These are phyloP conservation scores for Leptothorax acervorum DNA, from an alignment of 2,888 invertebrate genomes.

Conservation along the genomic window DNA sequence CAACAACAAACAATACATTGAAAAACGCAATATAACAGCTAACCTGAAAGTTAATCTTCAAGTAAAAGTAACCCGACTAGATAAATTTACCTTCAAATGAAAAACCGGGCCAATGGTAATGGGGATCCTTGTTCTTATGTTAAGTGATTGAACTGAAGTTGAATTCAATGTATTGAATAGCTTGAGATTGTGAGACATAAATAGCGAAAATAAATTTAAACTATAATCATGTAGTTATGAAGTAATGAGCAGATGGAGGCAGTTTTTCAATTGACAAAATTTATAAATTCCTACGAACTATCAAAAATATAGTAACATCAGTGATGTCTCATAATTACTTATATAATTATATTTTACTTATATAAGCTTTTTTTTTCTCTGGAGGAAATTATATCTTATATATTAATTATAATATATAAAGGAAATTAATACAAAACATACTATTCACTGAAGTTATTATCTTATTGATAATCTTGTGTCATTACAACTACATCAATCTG, in stretches of 20 bases:
- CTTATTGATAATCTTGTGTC: slow-evolving; percentile 60
- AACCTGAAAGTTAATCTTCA: too few species aligned
- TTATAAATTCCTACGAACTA: slow-evolving; percentile 57
- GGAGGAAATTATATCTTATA: not conserved
- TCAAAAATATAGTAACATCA: slow-evolving; percentile 65
- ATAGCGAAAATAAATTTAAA: slow-evolving; percentile 56
- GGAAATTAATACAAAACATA: slow-evolving; percentile 17
- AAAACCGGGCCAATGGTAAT: slow-evolving; percentile 56
- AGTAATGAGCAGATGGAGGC: slow-evolving; percentile 40
- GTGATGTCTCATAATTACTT: slow-evolving; percentile 38
- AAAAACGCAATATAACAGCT: too few species aligned
- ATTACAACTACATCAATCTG: slow-evolving; percentile 32
- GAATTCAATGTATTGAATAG: slow-evolving; percentile 65
- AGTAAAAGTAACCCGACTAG: too few species aligned
- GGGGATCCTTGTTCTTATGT: slow-evolving; percentile 73
- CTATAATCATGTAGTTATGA: slow-evolving; percentile 53
- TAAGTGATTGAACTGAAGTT: slow-evolving; percentile 69
- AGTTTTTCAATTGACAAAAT: slow-evolving; percentile 28
- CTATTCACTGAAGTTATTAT: slow-evolving; percentile 62
- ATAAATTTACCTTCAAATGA: too few species aligned
- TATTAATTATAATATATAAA: slow-evolving; percentile 2
- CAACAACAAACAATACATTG: too few species aligned
- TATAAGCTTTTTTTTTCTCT: slow-evolving; percentile 4
- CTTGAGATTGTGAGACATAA: slow-evolving; percentile 47
- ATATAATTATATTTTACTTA: slow-evolving; percentile 36